A percentile compares a stretch with the other conserved stretches of the same genome.
These are phyloP conservation scores for Anas capensis DNA, from an alignment of 2,797 vertebrate species.

Conservation along the genomic window DNA sequence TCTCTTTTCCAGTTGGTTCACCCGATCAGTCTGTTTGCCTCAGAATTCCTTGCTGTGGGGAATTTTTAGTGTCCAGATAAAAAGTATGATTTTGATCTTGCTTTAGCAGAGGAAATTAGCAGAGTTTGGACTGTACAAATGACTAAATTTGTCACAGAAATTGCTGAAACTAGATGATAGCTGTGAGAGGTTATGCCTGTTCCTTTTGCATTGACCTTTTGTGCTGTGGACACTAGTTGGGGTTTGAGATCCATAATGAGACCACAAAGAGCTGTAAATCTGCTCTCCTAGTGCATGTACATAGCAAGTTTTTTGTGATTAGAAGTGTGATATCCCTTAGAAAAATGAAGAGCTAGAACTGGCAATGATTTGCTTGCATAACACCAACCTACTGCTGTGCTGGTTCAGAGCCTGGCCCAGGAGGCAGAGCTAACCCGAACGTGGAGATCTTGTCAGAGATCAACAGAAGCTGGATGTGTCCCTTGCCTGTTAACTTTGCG, in stretches of 20 bases:
- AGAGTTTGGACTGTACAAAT: slow-evolving; percentile 38
- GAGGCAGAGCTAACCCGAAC: neutral
- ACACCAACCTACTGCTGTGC: neutral
- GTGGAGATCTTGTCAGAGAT: neutral
- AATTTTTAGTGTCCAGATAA: slow-evolving; percentile 46
- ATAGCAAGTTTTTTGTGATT: neutral
- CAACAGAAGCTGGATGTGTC: neutral
- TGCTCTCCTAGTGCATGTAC: neutral
- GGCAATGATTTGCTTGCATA: neutral
- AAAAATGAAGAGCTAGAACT: neutral
- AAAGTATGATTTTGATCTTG: slow-evolving; percentile 49
- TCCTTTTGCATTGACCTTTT: slow-evolving; percentile 7
- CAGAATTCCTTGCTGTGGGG: slow-evolving; percentile 40
- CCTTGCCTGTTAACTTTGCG: neutral
- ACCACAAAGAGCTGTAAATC: slow-evolving; percentile 29
- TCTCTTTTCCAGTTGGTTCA: slow-evolving; percentile 25
- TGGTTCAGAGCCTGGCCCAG: neutral
- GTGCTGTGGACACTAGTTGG: slow-evolving; percentile 19
- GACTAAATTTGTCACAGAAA: slow-evolving; percentile 44
- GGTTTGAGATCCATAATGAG: neutral
- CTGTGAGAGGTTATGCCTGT: neutral
- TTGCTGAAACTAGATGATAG: neutral
- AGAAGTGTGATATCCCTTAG: neutral
- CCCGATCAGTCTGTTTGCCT: neutral
- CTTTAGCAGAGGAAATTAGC: slow-evolving; percentile 13